Conservation (phyloP, 2,888 invertebrate species). For the Temnothorax unifasciatus region DNA sequence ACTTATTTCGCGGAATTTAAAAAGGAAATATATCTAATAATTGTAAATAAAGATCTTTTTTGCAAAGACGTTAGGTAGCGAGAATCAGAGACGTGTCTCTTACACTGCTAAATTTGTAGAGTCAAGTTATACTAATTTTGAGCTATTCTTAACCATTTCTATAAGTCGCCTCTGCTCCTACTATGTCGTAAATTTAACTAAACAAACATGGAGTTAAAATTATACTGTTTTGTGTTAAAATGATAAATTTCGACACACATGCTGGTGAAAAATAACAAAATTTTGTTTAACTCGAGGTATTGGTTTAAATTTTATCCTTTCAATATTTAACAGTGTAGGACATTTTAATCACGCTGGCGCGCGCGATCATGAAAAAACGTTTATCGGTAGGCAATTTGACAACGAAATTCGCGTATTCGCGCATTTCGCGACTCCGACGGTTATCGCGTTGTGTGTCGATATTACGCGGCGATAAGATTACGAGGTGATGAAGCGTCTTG, state of each 20-base stretch:
- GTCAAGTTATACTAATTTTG: no score
- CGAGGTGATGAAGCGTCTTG: slow-evolving; percentile 21
- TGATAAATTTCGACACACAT: no score
- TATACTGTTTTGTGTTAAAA: no score
- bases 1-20: not conserved
- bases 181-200: no score
- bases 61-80: not conserved
- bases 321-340: no score
- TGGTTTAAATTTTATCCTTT: no score
- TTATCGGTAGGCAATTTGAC: not conserved
- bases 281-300: no score
- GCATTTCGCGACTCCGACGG: not conserved
- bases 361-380: not conserved
- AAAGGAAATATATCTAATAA: not conserved
- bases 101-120: no score
- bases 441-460: slow-evolving; percentile 18
- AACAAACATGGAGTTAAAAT: no score
- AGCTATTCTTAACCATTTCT: no score
- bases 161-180: no score
- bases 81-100: not conserved
- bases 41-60: not conserved
- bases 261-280: no score
- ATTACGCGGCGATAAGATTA: slow-evolving; percentile 55
- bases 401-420: not conserved
- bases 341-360: not conserved